Evolutionary conservation across 2,888 invertebrate genomes (phyloP).

Genomic region (Brachypalpus laphriformis): DNA sequence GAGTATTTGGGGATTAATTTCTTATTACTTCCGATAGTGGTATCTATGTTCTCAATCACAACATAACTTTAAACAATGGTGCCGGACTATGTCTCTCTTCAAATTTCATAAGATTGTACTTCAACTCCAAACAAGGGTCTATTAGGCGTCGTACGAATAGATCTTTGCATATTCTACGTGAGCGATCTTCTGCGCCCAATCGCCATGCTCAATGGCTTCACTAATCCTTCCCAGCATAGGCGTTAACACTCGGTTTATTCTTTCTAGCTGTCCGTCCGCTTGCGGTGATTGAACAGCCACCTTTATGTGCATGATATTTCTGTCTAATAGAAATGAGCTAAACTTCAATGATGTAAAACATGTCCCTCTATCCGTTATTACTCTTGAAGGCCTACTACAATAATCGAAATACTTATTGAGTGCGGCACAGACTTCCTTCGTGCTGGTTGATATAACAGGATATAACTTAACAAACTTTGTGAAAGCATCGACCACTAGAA

Average conservation of each 20-base stretch:
- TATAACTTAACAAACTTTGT: neutral
- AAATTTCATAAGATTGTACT: too few relatives aligned
- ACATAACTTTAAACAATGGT: too few relatives aligned
- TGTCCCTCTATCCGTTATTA: slow-evolving; percentile 71
- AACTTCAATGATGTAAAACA: slow-evolving; percentile 31
- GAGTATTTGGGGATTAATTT: neutral
- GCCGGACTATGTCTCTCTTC: too few relatives aligned
- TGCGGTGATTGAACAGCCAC: slow-evolving; percentile 60
- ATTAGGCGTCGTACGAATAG: slow-evolving; percentile 75
- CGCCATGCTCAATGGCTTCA: slow-evolving; percentile 1
- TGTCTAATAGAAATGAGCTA: slow-evolving; percentile 30
- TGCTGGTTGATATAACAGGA: neutral
- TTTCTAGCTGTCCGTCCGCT: slow-evolving; percentile 75
- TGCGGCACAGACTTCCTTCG: neutral
- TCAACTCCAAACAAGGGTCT: slow-evolving; percentile 75
- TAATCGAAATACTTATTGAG: neutral
- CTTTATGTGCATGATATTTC: too few relatives aligned
- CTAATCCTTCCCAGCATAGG: slow-evolving; percentile 19
- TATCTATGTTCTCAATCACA: too few relatives aligned
- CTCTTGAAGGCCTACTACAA: slow-evolving; percentile 4
- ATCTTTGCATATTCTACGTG: slow-evolving; percentile 72
- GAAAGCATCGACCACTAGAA: neutral
- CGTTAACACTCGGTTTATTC: slow-evolving; percentile 23
- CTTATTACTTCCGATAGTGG: too few relatives aligned
- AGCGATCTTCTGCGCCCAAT: slow-evolving; percentile 18